Evolutionary conservation across 2,113 vertebrate species (phyloP).

Genomic region (Triplophysa siluroides): DNA sequence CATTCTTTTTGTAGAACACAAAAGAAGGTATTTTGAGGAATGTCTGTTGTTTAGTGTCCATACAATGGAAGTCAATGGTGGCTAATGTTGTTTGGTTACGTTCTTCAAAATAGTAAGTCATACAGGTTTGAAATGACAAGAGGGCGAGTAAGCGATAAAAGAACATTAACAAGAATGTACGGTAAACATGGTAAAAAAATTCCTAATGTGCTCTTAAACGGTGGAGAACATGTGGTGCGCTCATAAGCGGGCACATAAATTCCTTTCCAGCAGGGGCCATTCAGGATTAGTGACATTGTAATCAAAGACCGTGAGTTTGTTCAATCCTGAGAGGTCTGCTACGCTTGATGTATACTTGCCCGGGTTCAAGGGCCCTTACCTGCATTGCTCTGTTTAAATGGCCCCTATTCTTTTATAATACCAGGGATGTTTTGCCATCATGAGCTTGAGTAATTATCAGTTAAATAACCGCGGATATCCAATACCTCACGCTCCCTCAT

Average conservation of each 20-base stretch:
- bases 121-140: too few relatives aligned
- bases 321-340: constrained; percentile 19
- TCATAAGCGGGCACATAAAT: constrained; percentile 16
- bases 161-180: neutral
- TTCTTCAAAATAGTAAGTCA: too few relatives aligned
- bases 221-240: neutral
- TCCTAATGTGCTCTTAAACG: constrained; percentile 15
- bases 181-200: neutral
- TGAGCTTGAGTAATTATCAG: neutral
- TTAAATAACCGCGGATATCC: neutral
- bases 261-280: constrained; percentile 33
- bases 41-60: too few relatives aligned
- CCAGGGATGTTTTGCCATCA: neutral
- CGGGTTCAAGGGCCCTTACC: neutral
- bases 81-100: too few relatives aligned
- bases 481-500: neutral
- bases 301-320: constrained; percentile 36
- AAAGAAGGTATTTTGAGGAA: too few relatives aligned
- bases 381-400: neutral
- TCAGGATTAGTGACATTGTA: constrained; percentile 39
- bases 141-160: too few relatives aligned
- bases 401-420: constrained; percentile 11
- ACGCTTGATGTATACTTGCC: neutral
- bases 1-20: too few relatives aligned
- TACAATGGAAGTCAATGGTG: too few relatives aligned